Evolutionary conservation across 2,797 vertebrate species (phyloP).

Genomic region (Pantherophis vulpinus): DNA sequence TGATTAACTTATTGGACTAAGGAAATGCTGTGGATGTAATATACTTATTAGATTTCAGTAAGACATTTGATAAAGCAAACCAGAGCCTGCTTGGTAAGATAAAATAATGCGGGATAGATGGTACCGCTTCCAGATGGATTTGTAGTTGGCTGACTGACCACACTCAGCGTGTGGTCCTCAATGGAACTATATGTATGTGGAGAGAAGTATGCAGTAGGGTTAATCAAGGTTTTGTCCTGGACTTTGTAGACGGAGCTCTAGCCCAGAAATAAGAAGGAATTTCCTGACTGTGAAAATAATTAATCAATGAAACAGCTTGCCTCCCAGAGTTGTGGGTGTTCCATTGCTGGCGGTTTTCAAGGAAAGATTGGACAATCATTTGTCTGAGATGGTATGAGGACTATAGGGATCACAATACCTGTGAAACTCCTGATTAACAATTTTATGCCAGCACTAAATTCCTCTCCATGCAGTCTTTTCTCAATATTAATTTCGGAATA

Average conservation of each 20-base stretch:
- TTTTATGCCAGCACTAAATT: neutral
- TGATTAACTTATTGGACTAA: neutral
- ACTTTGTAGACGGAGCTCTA: neutral
- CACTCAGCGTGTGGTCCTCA: neutral
- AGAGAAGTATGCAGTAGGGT: neutral
- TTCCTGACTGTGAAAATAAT: neutral
- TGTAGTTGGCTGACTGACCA: neutral
- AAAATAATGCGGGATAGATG: neutral
- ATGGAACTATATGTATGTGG: neutral
- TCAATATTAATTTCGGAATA: neutral
- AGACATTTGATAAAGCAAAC: neutral
- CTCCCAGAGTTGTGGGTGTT: neutral
- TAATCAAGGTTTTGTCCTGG: neutral
- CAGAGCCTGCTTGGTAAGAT: neutral
- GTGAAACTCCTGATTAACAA: neutral
- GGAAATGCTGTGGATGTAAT: neutral
- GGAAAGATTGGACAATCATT: neutral
- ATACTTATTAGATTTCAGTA: neutral
- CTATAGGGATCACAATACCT: neutral
- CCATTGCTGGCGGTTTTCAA: neutral
- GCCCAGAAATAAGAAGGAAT: neutral
- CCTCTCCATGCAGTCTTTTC: neutral
- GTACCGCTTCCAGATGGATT: neutral
- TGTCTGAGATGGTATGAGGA: neutral
- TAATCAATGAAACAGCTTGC: neutral